Evolutionary conservation across 2,113 vertebrate species (phyloP).

Genomic region (Oophaga pumilio): DNA sequence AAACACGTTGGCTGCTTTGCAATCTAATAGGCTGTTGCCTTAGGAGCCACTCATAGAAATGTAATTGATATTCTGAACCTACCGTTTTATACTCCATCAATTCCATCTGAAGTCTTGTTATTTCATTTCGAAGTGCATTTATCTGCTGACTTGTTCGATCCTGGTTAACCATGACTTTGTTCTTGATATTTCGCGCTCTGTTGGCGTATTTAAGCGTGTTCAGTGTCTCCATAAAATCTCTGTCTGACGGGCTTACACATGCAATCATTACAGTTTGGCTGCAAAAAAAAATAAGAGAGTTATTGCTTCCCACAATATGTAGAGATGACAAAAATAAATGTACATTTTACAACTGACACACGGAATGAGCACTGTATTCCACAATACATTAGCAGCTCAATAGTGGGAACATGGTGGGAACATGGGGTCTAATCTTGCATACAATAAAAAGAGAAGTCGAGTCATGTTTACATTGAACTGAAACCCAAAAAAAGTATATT

Average conservation of each 20-base stretch:
- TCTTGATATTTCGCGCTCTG: slow-evolving; percentile 96
- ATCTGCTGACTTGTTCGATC: slow-evolving; percentile 96
- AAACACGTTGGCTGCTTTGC: too few species aligned
- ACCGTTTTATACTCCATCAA: slow-evolving; percentile 98
- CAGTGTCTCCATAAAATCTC: slow-evolving; percentile 98
- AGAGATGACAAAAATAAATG: neutral
- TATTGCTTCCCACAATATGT: neutral
- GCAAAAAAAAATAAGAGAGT: slow-evolving; percentile 57
- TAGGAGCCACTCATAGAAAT: neutral
- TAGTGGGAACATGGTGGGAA: too few species aligned
- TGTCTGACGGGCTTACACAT: slow-evolving; percentile 94
- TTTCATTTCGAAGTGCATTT: slow-evolving; percentile 88
- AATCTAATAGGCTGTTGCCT: too few species aligned
- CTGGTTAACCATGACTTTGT: slow-evolving; percentile 96
- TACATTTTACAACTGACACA: neutral
- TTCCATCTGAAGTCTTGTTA: slow-evolving; percentile 94
- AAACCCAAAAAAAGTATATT: too few species aligned
- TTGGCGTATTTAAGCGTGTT: slow-evolving; percentile 96
- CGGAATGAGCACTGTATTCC: neutral
- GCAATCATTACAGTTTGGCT: slow-evolving; percentile 99
- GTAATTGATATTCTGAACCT: slow-evolving; percentile 58
- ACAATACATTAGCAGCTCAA: neutral
- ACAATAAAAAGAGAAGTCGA: too few species aligned
- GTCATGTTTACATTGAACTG: too few species aligned
- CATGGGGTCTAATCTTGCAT: too few species aligned